Conservation (phyloP, 2,797 vertebrate species). For the Pachyuromys duprasi region DNA sequence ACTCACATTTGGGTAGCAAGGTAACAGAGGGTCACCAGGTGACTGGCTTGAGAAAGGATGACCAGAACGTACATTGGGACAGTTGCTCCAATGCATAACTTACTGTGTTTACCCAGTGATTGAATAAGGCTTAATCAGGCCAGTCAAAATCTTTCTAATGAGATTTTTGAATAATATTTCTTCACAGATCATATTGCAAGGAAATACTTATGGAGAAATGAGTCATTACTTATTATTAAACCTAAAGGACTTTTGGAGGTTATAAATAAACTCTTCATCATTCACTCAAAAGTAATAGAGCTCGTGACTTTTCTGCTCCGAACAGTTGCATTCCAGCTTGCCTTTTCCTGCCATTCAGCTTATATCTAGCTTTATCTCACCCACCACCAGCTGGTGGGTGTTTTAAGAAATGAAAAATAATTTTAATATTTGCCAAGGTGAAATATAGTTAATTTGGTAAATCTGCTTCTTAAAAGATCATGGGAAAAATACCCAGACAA, state of each 20-base stretch:
- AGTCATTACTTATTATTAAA: constrained; percentile 68
- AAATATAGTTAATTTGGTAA: constrained; percentile 71
- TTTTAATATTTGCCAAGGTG: constrained; percentile 78
- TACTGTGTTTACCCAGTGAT: background rate
- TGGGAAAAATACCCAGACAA: constrained; percentile 38
- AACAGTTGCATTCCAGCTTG: constrained; percentile 10
- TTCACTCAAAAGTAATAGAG: constrained; percentile 57
- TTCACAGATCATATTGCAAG: constrained; percentile 49
- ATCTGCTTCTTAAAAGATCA: constrained; percentile 53
- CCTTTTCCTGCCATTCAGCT: background rate
- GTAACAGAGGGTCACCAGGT: background rate
- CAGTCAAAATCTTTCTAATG: constrained; percentile 50
- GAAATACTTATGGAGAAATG: constrained; percentile 65
- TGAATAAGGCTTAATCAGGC: background rate
- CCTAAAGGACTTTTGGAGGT: constrained; percentile 57
- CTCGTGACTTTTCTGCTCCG: constrained; percentile 43
- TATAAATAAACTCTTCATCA: constrained; percentile 69
- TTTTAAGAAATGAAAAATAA: constrained; percentile 76
- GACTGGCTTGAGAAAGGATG: background rate
- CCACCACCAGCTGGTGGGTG: constrained; percentile 35
- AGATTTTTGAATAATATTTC: constrained; percentile 36
- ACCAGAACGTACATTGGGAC: background rate
- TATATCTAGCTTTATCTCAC: constrained; percentile 44
- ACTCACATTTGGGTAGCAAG: background rate
- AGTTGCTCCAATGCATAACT: background rate